phyloP scores from a whole-genome alignment of 2,797 vertebrate genomes.

The Balearica regulorum region DNA sequence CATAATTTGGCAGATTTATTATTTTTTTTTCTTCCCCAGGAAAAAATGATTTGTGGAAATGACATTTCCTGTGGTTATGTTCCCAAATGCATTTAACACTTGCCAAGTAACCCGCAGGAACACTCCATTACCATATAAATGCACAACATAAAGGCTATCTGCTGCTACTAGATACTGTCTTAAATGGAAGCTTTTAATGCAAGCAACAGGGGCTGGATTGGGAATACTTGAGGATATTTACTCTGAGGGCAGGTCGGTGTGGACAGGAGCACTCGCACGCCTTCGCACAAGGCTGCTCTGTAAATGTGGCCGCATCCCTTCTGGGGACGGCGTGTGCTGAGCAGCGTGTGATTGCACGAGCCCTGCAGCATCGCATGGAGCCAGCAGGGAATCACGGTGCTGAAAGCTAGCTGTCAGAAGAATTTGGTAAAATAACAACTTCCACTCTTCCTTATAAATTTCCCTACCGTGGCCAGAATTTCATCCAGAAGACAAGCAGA shows the following conservation, averaged over 20 bases:
- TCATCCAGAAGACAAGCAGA: background rate
- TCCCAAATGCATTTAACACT: background rate
- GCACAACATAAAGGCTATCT: background rate
- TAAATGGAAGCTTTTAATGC: background rate
- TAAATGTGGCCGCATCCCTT: background rate
- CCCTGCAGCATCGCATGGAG: background rate
- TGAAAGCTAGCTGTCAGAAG: background rate
- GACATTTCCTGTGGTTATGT: background rate
- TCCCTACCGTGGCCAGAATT: background rate
- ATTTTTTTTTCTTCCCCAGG: background rate
- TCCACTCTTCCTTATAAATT: background rate
- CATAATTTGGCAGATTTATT: background rate
- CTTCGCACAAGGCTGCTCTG: background rate
- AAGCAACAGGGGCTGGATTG: background rate
- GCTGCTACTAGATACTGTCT: background rate
- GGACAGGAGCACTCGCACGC: background rate
- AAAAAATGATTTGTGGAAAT: background rate
- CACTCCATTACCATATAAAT: background rate
- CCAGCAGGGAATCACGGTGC: fast-evolving
- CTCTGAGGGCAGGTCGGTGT: fast-evolving
- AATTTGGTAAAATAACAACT: background rate
- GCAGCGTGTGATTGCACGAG: background rate
- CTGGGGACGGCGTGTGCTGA: background rate
- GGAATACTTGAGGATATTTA: background rate
- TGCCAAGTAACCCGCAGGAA: background rate